Evolutionary conservation across 2,888 invertebrate species (phyloP).

Genomic region (Azorinus chamasolen): DNA sequence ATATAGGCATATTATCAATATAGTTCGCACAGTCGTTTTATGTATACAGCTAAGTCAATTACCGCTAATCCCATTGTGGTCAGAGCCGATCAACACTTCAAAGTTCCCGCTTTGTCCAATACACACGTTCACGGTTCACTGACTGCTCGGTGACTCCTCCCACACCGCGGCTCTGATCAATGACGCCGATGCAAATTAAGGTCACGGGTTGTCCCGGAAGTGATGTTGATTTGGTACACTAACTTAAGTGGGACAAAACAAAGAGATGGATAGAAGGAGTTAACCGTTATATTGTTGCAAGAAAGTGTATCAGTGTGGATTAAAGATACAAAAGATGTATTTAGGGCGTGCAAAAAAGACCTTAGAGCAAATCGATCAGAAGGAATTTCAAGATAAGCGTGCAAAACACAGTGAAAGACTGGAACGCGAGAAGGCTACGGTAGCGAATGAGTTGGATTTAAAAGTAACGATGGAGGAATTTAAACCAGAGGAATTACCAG

Average conservation of each 20-base stretch:
- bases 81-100: no score
- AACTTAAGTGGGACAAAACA: constrained; percentile 52
- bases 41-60: no score
- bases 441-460: constrained; percentile 33
- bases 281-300: constrained; percentile 12
- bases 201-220: constrained; percentile 66
- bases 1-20: no score
- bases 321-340: constrained; percentile 67
- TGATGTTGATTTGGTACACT: constrained; percentile 45
- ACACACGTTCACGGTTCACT: no score
- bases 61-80: no score
- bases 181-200: constrained; percentile 34
- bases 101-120: no score
- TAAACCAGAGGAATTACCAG: constrained; percentile 75
- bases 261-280: constrained; percentile 23
- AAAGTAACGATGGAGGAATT: constrained; percentile 52
- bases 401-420: constrained; percentile 66
- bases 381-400: constrained; percentile 72
- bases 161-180: no score
- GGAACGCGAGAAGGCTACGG: constrained; percentile 36
- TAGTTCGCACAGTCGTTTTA: no score
- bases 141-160: no score
- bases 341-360: constrained; percentile 73
- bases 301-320: constrained; percentile 8
- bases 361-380: constrained; percentile 69